phyloP scores from a whole-genome alignment of 2,888 invertebrate species.

The Agonopterix heracliana region DNA sequence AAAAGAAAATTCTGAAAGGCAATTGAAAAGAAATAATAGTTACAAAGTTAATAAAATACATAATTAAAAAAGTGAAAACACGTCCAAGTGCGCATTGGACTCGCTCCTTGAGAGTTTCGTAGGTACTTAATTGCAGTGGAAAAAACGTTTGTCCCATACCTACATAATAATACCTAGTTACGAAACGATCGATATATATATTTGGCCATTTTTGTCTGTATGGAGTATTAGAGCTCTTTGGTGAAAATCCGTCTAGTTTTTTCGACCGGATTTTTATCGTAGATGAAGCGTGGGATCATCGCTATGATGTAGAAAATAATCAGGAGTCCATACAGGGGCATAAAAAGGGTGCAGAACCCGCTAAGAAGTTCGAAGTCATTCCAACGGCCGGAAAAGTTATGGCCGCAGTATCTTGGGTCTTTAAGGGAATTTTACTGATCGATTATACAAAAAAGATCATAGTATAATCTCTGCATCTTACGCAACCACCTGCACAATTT shows the following conservation, averaged over 20 bases:
- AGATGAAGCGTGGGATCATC: background rate
- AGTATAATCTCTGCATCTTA: background rate
- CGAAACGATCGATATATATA: no score
- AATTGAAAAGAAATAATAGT: no score
- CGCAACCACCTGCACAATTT: background rate
- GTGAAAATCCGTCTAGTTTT: background rate
- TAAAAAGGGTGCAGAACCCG: background rate
- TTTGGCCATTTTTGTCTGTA: no score
- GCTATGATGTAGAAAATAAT: background rate
- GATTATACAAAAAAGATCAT: background rate
- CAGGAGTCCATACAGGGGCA: background rate
- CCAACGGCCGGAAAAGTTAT: background rate
- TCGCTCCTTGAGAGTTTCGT: no score
- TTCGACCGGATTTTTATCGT: no score
- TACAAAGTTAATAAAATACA: no score
- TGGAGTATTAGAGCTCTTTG: background rate
- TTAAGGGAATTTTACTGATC: background rate
- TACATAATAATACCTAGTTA: no score
- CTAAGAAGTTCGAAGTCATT: background rate
- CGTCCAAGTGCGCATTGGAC: no score
- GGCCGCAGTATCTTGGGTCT: background rate
- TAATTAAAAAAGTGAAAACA: no score
- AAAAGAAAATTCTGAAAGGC: no score
- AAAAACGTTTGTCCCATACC: no score
- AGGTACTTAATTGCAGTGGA: no score